phyloP scores from a whole-genome alignment of 2,113 vertebrate species.

The Triplophysa tibetana region DNA sequence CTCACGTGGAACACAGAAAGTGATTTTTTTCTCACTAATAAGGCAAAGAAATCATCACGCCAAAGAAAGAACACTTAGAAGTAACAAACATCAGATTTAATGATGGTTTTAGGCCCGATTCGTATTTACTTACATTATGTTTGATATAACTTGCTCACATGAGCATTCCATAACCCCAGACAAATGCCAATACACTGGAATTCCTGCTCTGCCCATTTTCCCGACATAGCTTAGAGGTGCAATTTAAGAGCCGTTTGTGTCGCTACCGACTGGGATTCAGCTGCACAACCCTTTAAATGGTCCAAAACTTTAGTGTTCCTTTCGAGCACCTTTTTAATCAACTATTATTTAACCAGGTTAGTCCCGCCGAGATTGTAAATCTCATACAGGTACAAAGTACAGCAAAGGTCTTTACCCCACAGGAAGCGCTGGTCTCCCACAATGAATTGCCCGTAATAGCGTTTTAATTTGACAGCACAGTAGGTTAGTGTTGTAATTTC shows the following conservation, averaged over 20 bases:
- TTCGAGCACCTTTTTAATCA: not conserved
- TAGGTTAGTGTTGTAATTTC: conserved; percentile 9
- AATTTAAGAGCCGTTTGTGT: not conserved
- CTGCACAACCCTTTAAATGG: not conserved
- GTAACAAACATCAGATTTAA: too few relatives aligned
- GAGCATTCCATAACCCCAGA: too few relatives aligned
- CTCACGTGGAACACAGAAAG: too few relatives aligned
- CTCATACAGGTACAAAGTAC: not conserved
- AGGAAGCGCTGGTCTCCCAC: conserved; percentile 12
- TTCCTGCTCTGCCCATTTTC: not conserved
- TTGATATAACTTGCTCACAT: too few relatives aligned
- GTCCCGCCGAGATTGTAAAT: conserved; percentile 10
- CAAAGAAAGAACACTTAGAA: too few relatives aligned
- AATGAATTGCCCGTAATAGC: conserved; percentile 5
- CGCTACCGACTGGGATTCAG: not conserved
- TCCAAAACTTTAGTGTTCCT: not conserved
- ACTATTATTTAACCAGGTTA: conserved; percentile 8
- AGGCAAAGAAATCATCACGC: too few relatives aligned
- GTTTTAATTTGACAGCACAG: conserved; percentile 24
- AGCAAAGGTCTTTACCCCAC: conserved; percentile 17
- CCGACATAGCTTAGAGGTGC: not conserved
- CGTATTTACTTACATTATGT: too few relatives aligned
- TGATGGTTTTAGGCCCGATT: too few relatives aligned
- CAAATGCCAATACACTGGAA: too few relatives aligned
- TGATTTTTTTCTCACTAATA: too few relatives aligned